Evolutionary conservation across 1,140 invertebrate genomes (phyloP).

Genomic region (Maniola jurtina): DNA sequence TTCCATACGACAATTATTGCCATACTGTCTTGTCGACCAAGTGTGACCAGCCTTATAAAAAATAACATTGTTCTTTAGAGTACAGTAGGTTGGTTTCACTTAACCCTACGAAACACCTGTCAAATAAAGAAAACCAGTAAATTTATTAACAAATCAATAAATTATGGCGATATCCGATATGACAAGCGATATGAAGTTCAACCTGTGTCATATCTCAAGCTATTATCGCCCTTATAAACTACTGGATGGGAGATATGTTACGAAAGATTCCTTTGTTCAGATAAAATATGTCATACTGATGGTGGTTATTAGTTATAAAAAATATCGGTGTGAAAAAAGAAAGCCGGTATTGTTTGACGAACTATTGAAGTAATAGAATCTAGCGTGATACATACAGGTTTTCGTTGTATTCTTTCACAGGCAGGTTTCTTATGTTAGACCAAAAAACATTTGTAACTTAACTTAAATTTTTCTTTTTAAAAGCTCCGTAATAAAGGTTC

Average conservation of each 20-base stretch:
- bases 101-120: constrained; percentile 44
- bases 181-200: constrained; percentile 32
- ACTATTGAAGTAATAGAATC: constrained; percentile 2
- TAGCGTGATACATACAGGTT: not conserved
- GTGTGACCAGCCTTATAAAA: constrained; percentile 38
- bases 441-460: too few relatives aligned
- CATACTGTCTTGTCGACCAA: not conserved
- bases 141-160: constrained; percentile 70
- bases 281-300: constrained; percentile 31
- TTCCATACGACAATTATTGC: too few relatives aligned
- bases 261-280: not conserved
- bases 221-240: constrained; percentile 20
- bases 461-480: too few relatives aligned
- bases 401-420: not conserved
- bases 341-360: constrained; percentile 35
- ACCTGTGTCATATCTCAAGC: constrained; percentile 7
- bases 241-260: not conserved
- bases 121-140: constrained; percentile 52
- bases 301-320: constrained; percentile 45
- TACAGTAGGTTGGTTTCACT: constrained; percentile 53
- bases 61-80: constrained; percentile 38
- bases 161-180: constrained; percentile 45
- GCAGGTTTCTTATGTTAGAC: too few relatives aligned
- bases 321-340: constrained; percentile 63
- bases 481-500: too few relatives aligned